A percentile compares a stretch with the other conserved stretches of the same genome.
Evolutionary conservation across 2,888 invertebrate species (phyloP).

Genomic region (Argyresthia albistria): DNA sequence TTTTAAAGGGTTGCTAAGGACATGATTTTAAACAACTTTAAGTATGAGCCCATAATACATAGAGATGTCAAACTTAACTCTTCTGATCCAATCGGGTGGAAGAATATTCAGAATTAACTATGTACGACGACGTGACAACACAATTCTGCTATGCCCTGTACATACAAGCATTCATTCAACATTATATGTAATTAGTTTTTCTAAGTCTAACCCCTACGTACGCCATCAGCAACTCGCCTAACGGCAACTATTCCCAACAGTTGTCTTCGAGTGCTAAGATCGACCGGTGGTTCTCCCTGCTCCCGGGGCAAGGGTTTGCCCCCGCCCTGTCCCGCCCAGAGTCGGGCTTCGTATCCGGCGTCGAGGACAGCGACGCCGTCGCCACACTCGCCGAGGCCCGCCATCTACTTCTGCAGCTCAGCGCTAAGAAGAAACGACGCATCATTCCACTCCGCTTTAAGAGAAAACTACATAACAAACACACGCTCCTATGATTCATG

Average conservation of each 20-base stretch:
- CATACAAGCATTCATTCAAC: no score
- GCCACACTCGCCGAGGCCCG: conserved; percentile 76
- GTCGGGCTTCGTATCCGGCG: conserved; percentile 83
- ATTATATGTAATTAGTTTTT: no score
- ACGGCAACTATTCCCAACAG: conserved; percentile 38
- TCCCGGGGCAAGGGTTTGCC: conserved; percentile 52
- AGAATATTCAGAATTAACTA: no score
- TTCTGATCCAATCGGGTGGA: no score
- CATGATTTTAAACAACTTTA: no score
- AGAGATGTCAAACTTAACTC: no score
- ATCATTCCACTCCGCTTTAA: conserved; percentile 78
- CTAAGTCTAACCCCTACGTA: no score
- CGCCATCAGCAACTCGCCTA: no score
- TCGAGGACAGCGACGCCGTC: conserved; percentile 70
- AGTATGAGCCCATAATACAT: no score
- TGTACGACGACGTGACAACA: no score
- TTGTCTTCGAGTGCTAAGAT: conserved; percentile 84
- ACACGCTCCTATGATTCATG: conserved; percentile 35
- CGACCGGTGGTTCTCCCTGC: conserved; percentile 85
- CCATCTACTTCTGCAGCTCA: conserved; percentile 77
- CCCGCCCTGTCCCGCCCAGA: conserved; percentile 80
- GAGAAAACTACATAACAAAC: conserved; percentile 75
- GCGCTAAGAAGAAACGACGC: conserved; percentile 79
- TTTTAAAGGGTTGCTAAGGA: no score
- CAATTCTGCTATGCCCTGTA: no score